These are phyloP conservation scores for Drosophila imparisetae DNA, from an alignment of 2,888 invertebrate species.

Conservation along the genomic window DNA sequence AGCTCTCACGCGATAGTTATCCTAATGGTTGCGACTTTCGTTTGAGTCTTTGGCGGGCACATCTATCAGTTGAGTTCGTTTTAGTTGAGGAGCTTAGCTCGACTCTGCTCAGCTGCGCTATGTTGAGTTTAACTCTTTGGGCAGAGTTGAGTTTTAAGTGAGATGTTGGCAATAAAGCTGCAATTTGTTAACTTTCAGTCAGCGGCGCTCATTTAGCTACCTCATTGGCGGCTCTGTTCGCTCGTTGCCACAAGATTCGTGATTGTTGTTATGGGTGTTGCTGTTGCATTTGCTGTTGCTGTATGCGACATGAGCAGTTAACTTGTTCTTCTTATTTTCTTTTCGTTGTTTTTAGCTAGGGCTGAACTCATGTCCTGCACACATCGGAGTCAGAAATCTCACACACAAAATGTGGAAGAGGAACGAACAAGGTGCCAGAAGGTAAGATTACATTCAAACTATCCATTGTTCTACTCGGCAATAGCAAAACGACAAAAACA, in stretches of 20 bases:
- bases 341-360: constrained; percentile 2
- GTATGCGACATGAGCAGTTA: constrained; percentile 38
- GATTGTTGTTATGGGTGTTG: constrained; percentile 51
- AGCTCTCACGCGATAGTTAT: constrained; percentile 81
- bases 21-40: constrained; percentile 80
- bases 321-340: constrained; percentile 17
- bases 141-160: constrained; percentile 65
- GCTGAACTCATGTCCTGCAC: constrained; percentile 66
- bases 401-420: constrained; percentile 28
- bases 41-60: constrained; percentile 71
- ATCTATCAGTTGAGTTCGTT: constrained; percentile 67
- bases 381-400: constrained; percentile 54
- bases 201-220: constrained; percentile 74
- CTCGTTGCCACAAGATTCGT: constrained; percentile 68
- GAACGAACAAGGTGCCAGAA: constrained; percentile 8
- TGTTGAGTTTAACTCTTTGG: constrained; percentile 30
- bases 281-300: constrained; percentile 3
- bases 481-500: constrained; percentile 5
- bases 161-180: constrained; percentile 81
- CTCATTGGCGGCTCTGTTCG: constrained; percentile 79
- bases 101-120: constrained; percentile 14
- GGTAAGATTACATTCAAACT: constrained; percentile 72
- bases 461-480: constrained; percentile 69
- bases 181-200: constrained; percentile 75
- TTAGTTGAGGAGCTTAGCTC: constrained; percentile 7